Conservation (phyloP, 2,888 invertebrate genomes). For the Drosophila falleni region DNA sequence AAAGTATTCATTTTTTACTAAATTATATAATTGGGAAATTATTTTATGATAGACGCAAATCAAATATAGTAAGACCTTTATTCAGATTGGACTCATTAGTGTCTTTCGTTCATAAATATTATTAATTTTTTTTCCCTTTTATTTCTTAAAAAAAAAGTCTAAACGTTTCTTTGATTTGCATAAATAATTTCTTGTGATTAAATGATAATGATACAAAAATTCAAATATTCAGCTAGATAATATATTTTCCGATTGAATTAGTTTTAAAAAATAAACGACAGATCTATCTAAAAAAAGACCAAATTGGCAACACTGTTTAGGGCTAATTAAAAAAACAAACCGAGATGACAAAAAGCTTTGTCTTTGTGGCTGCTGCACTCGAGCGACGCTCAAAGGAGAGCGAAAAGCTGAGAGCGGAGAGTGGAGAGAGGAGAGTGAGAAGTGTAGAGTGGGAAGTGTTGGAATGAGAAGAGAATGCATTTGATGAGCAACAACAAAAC, state of each 20-base stretch:
- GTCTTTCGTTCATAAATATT: too few relatives aligned
- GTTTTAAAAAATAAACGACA: neutral
- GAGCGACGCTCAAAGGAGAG: conserved; percentile 9
- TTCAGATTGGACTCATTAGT: too few relatives aligned
- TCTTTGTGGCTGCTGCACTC: conserved; percentile 22
- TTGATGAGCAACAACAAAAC: conserved; percentile 18
- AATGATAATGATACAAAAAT: too few relatives aligned
- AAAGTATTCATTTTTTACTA: too few relatives aligned
- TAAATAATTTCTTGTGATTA: too few relatives aligned
- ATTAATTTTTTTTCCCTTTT: too few relatives aligned
- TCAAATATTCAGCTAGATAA: too few relatives aligned
- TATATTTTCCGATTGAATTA: neutral
- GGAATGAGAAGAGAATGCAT: conserved; percentile 5
- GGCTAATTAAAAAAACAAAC: conserved; percentile 27
- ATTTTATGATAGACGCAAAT: too few relatives aligned
- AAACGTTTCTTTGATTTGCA: too few relatives aligned
- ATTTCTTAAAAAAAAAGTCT: too few relatives aligned
- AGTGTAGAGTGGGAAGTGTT: neutral
- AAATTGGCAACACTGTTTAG: neutral
- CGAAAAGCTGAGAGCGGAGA: neutral
- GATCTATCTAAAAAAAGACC: neutral
- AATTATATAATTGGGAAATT: too few relatives aligned
- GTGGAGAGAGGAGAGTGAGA: neutral
- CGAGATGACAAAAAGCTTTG: conserved; percentile 17
- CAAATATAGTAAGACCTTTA: too few relatives aligned